Evolutionary conservation across 2,113 vertebrate genomes (phyloP), one percentile per base, ranked within the genome.

Genomic region (Odocoileus virginianus): DNA sequence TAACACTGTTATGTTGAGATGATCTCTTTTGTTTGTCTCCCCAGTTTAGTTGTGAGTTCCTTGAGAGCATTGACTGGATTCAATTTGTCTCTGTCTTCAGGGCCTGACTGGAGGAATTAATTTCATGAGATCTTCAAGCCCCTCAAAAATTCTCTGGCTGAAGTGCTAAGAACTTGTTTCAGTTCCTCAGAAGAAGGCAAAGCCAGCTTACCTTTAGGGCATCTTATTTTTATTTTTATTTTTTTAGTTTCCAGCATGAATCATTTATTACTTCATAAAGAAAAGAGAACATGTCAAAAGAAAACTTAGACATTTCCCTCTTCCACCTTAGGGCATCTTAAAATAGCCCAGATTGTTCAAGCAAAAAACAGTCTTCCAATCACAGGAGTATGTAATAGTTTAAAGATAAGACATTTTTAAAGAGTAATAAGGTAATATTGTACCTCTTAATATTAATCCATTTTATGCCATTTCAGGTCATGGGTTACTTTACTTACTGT

Each of bases 291-390:
- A 45, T 45, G 7, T 45, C 45, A 45, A 45, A 45, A 45, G 45
- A 45, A 8, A 45, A 45, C 45, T 45, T 45, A 45, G 45, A 45
- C 7, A 8, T 45, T 45, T 45, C 45, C 45, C 45, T 45, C 45
- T 45, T 7, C 45, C 45, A 45, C 7, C 45, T 94, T 57, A 94
- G 93, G 28, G 17, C 33, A 67, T 50, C 84, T 92, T 95, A 95
- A 98, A 95, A 97, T 95, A 97, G 61, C 28, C 79, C 87, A 88
- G 89, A 79, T 36, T 74, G 52, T 19, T 78, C 40, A 95, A 88
- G 85, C 12, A 74, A 76, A 96, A 91, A 97, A 91, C 8, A 25
- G 55, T 71, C 71, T 88, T 97, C 60, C 28, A 89, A 45, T 87
- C 28, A 10, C 27, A 89, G 21, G 10, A 79, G 19, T 8, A 55